phyloP scores from a whole-genome alignment of 2,113 vertebrate species.

The Centropus bengalensis region DNA sequence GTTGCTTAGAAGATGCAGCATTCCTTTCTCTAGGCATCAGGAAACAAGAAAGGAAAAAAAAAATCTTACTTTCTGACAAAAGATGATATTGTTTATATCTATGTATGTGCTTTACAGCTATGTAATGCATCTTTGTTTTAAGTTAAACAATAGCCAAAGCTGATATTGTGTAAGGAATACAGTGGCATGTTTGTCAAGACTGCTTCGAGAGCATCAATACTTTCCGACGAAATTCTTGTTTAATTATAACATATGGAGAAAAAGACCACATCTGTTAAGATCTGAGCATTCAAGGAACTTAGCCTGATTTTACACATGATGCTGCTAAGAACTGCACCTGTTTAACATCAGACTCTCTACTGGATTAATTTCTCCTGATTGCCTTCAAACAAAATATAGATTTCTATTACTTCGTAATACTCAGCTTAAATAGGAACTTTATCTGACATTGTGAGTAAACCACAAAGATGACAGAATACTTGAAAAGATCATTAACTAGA shows the following conservation, averaged over 20 bases:
- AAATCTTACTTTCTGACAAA: background rate
- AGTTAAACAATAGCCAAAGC: background rate
- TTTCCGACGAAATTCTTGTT: background rate
- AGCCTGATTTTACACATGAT: background rate
- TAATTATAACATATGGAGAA: background rate
- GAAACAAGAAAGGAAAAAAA: slow-evolving; percentile 32
- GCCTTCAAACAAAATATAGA: background rate
- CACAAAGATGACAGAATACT: background rate
- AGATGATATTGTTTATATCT: background rate
- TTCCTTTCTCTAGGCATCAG: slow-evolving; percentile 30
- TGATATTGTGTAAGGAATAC: background rate
- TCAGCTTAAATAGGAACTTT: background rate
- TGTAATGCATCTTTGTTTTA: slow-evolving; percentile 8
- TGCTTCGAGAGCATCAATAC: background rate
- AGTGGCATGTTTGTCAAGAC: background rate
- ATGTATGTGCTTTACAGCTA: background rate
- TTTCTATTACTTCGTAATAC: slow-evolving; percentile 5
- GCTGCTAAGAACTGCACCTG: background rate
- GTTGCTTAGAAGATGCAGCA: slow-evolving; percentile 66
- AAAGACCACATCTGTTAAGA: slow-evolving; percentile 19
- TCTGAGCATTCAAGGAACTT: background rate
- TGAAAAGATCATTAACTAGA: background rate
- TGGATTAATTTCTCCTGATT: background rate
- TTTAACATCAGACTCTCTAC: background rate
- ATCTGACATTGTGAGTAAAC: background rate